phyloP scores from a whole-genome alignment of 2,113 vertebrate species.

The Malurus alboscapulatus region DNA sequence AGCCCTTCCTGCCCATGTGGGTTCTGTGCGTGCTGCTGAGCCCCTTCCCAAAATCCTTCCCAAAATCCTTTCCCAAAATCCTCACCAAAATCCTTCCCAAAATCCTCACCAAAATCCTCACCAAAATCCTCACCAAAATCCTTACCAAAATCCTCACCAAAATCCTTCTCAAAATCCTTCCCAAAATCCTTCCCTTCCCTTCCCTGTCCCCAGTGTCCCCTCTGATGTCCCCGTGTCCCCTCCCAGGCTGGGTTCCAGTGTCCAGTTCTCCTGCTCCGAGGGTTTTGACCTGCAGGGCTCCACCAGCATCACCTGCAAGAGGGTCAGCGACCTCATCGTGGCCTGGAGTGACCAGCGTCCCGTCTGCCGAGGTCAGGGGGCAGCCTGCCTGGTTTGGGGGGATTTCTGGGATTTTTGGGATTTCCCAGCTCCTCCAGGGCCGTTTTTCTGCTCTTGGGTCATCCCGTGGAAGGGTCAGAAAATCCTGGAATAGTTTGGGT shows the following conservation, averaged over 20 bases:
- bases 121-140: no score
- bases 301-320: constrained; percentile 95
- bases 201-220: neutral
- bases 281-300: constrained; percentile 97
- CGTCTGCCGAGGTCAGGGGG: constrained; percentile 90
- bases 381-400: rapidly evolving
- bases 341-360: constrained; percentile 98
- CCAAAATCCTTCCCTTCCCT: no score
- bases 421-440: neutral
- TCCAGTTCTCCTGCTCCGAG: constrained; percentile 97
- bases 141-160: no score
- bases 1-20: neutral
- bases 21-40: neutral
- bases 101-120: no score
- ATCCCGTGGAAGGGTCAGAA: rapidly evolving
- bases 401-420: rapidly evolving
- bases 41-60: neutral
- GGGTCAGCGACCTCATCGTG: constrained; percentile 93
- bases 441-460: neutral
- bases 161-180: no score
- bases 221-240: neutral
- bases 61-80: no score
- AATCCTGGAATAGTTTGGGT: neutral
- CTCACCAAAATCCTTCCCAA: no score
- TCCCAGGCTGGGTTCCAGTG: constrained; percentile 90